phyloP scores from a whole-genome alignment of 2,113 vertebrate genomes.

The Arothron firmamentum region DNA sequence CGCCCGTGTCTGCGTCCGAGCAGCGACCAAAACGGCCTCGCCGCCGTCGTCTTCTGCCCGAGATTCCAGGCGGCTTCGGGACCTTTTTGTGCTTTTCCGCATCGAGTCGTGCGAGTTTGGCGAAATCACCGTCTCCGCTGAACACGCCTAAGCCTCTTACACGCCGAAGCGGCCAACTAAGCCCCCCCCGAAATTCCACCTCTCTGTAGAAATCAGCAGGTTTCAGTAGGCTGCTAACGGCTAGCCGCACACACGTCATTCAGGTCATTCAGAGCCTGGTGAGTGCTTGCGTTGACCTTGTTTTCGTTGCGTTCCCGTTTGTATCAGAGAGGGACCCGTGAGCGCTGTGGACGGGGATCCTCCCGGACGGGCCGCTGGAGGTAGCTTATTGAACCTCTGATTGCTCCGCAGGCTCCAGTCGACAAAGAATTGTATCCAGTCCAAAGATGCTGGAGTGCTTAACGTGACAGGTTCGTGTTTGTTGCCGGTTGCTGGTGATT shows the following conservation, averaged over 20 bases:
- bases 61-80: slow-evolving; percentile 46
- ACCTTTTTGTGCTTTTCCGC: slow-evolving; percentile 40
- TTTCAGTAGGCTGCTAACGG: no score
- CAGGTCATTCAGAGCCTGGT: slow-evolving; percentile 34
- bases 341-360: slow-evolving; percentile 46
- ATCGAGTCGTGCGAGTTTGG: slow-evolving; percentile 27
- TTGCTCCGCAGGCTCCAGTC: neutral
- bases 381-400: slow-evolving; percentile 57
- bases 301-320: slow-evolving; percentile 52
- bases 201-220: no score
- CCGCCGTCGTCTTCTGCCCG: slow-evolving; percentile 46
- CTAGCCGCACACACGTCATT: slow-evolving; percentile 11
- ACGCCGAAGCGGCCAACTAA: no score
- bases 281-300: slow-evolving; percentile 57
- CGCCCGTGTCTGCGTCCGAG: neutral
- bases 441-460: neutral
- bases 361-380: slow-evolving; percentile 44
- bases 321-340: slow-evolving; percentile 58
- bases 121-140: slow-evolving; percentile 18
- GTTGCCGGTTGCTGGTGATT: no score
- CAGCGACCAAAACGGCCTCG: slow-evolving; percentile 46
- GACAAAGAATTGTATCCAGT: neutral
- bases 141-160: no score
- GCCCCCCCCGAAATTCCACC: no score
- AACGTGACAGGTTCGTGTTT: neutral